Evolutionary conservation across 2,797 vertebrate species (phyloP), one percentile per base, ranked within the genome.

Genomic region (Ispidina lecontei): DNA sequence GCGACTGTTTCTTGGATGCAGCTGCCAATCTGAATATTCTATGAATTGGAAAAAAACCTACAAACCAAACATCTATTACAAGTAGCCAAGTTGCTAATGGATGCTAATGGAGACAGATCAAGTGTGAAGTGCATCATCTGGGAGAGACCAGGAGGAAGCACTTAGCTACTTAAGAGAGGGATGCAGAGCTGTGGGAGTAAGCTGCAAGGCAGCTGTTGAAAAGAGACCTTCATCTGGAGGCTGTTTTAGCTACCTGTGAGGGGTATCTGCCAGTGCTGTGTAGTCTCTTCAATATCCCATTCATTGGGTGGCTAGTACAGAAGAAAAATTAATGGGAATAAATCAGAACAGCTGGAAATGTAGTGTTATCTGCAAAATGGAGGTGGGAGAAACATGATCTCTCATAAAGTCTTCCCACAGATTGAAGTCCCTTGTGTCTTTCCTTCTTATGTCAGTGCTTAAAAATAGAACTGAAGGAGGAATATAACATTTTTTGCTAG

Each of bases 321-420:
- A 12, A 77, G 47, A 85, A 88, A 87, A 90, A 78, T 74, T 49
- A 91, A 74, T 75, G 69, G 54, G 63, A 89, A 64, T 80, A 81
- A 90, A 68, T 73, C 68, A 84, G 69, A 65, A 76, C 75, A 84
- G 58, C 41, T 82, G 88, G 75, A 89, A 92, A 91, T 69, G 47
- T 58, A 83, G 70, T 72, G 76, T 93, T 93, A 78, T 85, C 91
- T 94, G 69, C 67, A 87, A 91, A 94, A 86, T 60, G 76, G 79
- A 91, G 76, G 69, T 83, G 73, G 87, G 87, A 92, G 63, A 74
- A 90, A 81, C 35, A 25, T 64, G 35, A 89, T 90, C 58, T 68
- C 58, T 91, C 58, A 58, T 77, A 83, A 87, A 89, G 84, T 14
- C 72, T 91, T 93, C 63, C 73, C 26, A 73, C 85, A 78, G 44